Evolutionary conservation across 1,140 invertebrate species (phyloP).

Genomic region (Bombyx mandarina): DNA sequence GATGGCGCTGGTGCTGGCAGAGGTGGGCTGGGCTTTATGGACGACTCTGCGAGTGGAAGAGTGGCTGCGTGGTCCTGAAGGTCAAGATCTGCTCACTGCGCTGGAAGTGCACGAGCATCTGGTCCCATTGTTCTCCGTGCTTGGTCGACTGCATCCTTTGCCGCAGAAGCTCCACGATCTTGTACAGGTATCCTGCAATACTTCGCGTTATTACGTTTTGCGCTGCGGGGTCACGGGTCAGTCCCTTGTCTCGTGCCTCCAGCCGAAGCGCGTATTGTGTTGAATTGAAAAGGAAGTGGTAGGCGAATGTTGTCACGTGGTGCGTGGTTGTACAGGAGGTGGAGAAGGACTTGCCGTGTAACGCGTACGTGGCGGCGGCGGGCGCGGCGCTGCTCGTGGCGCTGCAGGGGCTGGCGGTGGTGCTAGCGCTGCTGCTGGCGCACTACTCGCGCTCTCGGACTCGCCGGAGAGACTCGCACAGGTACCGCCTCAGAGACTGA

Average conservation of each 20-base stretch:
- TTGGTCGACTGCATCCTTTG: slow-evolving; percentile 37
- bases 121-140: slow-evolving; percentile 30
- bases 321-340: slow-evolving; percentile 30
- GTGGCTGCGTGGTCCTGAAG: slow-evolving; percentile 22
- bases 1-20: slow-evolving; percentile 13
- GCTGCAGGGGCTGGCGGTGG: slow-evolving; percentile 26
- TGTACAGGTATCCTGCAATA: slow-evolving; percentile 21
- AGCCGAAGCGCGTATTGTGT: background rate
- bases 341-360: slow-evolving; percentile 27
- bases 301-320: background rate
- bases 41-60: slow-evolving; percentile 18
- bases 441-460: slow-evolving; percentile 1
- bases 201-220: no score
- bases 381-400: slow-evolving; percentile 14
- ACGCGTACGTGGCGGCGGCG: slow-evolving; percentile 22
- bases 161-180: slow-evolving; percentile 29
- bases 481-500: background rate
- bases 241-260: background rate
- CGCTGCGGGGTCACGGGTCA: no score
- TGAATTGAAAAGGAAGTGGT: background rate
- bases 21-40: slow-evolving; percentile 26
- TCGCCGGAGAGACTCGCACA: background rate
- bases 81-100: slow-evolving; percentile 22
- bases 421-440: slow-evolving; percentile 23
- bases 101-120: slow-evolving; percentile 30